Base-by-base conservation (phyloP, 2,888 invertebrate genomes). In the Caenorhabditis sinica region DNA sequence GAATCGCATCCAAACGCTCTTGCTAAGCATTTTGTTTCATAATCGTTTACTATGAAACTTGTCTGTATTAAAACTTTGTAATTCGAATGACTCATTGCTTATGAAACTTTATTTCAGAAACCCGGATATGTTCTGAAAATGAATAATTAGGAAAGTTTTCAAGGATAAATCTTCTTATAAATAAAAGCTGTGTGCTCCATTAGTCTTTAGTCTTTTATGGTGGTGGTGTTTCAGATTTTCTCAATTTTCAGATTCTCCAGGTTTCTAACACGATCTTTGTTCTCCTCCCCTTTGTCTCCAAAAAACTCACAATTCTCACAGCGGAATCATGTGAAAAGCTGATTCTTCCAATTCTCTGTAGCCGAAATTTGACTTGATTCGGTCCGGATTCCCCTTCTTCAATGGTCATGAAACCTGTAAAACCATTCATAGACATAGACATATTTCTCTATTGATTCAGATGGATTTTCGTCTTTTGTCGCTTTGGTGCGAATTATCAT, bases 281-380 rank as follows among this genome's bases (percentile, higher is more conserved):
- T 30, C 11, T 23, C 23, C 9, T 17, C 13, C 25, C 13, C 40
- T 23, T 23, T 28, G n/a, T 25, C n/a, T n/a, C n/a, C n/a, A n/a
- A n/a, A n/a, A n/a, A n/a, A n/a, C n/a, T 69, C 56, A 91, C 91
- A 74, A 89, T 83, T 69, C 90, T 77, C 15, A 92, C 92, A 0
- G 92, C 92, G 15, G 91, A 88, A 80, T 92, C 92, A 58, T 91
- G 89, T 3, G 90, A 90, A 76, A 92, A 92, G 49, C 89, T 92
- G 75, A 92, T 91, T 73, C 92, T 73, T 20, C 92, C 91, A 61
- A 92, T 91, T 30, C 89, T 60, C 49, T 86, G 83, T 60, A 92
- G 81, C 43, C 82, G 65, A 79, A 92, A 91, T 61, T 88, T 86
- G 28, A 92, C 88, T 73, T 89, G 88, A 81, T 92, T 89, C 49